Evolutionary conservation across 30 jellyfish, hydroid and myxozoan genomes (phyloP), one percentile per base, ranked within the genome.

Genomic region (Nemopilema nomurai): DNA sequence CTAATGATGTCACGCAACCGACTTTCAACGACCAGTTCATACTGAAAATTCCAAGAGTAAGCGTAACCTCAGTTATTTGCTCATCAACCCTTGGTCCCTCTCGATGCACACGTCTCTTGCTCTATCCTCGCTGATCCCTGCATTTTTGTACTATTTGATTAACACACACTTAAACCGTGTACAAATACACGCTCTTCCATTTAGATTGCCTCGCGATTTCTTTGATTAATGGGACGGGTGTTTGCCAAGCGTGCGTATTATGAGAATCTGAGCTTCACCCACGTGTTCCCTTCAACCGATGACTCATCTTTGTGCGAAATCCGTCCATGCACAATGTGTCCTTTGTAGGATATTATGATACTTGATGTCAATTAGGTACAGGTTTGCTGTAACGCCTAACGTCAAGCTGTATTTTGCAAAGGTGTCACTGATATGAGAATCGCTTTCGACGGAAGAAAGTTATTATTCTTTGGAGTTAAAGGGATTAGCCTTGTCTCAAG

Each of bases 21-120:
- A 69, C 70, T 0, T 95, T 95, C 86, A 86, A 90, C 70, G 97
- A 95, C 49, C 99, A 95, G 32, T 95, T 95, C 77, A 80, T 90
- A 21, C 68, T 95, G 89, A 95, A 90, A 72, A 90, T 95, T 26
- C 98, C 93, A 0, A 90, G 97, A 62, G 93, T 84, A 81, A 84
- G 93, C n/a, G n/a, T n/a, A n/a, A n/a, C n/a, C n/a, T n/a, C n/a
- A n/a, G n/a, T n/a, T n/a, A n/a, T n/a, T n/a, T n/a, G n/a, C n/a
- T n/a, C n/a, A n/a, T n/a, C n/a, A n/a, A n/a, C n/a, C n/a, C n/a
- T 41, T 41, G 57, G 57, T 41, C 13, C 57, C 57, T 41, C 13
- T 41, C 57, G 13, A 13, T 41, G 9, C 57, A 41, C 57, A 3
- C 57, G 13, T 41, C 13, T 13, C 57, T 41, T 41, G 13, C 6